A percentile compares a stretch with the other conserved stretches of the same genome.
phyloP scores from a whole-genome alignment of 2,797 vertebrate species.

The Tachyglossus aculeatus region DNA sequence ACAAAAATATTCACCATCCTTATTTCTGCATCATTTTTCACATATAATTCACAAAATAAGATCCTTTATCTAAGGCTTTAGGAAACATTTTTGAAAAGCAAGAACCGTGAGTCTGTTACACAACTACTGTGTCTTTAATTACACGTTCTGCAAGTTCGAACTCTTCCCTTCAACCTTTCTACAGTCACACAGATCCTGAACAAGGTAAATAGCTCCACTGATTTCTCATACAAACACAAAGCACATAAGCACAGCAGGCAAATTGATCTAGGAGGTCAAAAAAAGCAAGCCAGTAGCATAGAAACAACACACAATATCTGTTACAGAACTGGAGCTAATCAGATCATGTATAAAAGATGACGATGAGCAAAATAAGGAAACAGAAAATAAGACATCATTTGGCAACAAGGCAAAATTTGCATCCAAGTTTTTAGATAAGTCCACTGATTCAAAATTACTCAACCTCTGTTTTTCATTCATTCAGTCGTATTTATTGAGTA shows the following conservation, averaged over 20 bases:
- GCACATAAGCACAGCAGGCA: background rate
- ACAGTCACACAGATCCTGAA: background rate
- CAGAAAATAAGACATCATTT: too few relatives aligned
- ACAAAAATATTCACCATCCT: background rate
- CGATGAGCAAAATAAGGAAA: background rate
- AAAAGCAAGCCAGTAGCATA: background rate
- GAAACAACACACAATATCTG: background rate
- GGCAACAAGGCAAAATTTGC: too few relatives aligned
- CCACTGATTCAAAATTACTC: too few relatives aligned
- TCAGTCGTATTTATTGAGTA: too few relatives aligned
- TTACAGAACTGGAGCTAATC: too few relatives aligned
- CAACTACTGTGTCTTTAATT: too few relatives aligned
- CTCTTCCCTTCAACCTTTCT: background rate
- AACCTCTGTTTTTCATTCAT: too few relatives aligned
- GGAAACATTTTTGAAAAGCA: background rate
- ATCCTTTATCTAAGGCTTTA: background rate
- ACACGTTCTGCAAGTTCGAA: background rate
- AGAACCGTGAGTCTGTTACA: too few relatives aligned
- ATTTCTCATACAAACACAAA: conserved; percentile 10
- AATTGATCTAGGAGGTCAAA: background rate
- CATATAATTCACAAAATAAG: too few relatives aligned
- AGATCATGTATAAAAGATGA: background rate
- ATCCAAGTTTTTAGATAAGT: too few relatives aligned
- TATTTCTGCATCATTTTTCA: background rate
- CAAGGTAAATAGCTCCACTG: background rate